These are phyloP conservation scores for Hoplostethus atlanticus DNA, from an alignment of 2,797 vertebrate genomes.

Conservation along the genomic window DNA sequence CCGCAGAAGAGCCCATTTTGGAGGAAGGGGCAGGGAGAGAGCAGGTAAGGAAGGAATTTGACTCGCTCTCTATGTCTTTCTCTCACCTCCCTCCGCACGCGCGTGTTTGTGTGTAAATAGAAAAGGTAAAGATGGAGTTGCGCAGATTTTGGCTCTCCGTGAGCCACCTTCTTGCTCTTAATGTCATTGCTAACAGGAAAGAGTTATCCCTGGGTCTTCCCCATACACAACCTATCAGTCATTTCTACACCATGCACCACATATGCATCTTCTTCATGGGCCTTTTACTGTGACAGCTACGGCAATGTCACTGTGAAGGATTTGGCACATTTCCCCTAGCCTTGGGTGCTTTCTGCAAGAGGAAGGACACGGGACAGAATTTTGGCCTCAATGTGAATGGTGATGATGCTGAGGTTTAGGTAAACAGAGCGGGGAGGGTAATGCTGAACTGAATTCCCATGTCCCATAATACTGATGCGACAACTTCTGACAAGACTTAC, in stretches of 20 bases:
- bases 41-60: conserved; percentile 78
- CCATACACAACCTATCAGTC: conserved; percentile 12
- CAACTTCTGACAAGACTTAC: neutral
- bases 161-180: neutral
- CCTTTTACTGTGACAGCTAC: conserved; percentile 34
- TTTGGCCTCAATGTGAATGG: conserved; percentile 38
- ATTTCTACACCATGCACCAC: neutral
- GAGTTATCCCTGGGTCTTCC: neutral
- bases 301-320: neutral
- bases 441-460: neutral
- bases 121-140: conserved; percentile 27
- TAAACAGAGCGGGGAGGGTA: conserved; percentile 26
- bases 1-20: conserved; percentile 85
- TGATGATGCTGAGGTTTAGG: conserved; percentile 20
- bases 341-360: neutral
- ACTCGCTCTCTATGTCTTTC: neutral
- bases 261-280: neutral
- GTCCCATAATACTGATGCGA: conserved; percentile 9
- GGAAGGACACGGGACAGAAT: conserved; percentile 69
- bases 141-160: neutral
- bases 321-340: conserved; percentile 17
- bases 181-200: conserved; percentile 7
- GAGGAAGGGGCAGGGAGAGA: conserved; percentile 84
- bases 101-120: conserved; percentile 12
- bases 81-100: neutral